A percentile compares a stretch with the other conserved stretches of the same genome.
phyloP scores from a whole-genome alignment of 1,140 invertebrate genomes.

The Bradysia coprophila region DNA sequence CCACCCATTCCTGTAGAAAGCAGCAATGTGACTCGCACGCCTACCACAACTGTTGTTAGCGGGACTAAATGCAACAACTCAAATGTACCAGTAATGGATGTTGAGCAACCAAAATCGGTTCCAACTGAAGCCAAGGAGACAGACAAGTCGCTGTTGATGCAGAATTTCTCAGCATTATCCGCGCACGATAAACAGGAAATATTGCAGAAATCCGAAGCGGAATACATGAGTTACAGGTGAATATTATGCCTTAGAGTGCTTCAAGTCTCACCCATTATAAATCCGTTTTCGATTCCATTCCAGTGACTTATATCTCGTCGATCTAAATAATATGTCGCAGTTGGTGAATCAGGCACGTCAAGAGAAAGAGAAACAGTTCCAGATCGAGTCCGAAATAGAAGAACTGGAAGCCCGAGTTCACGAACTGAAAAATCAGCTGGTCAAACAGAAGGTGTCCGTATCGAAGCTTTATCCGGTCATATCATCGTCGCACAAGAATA shows the following conservation, averaged over 20 bases:
- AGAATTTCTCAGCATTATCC: too few relatives aligned
- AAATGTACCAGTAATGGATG: too few relatives aligned
- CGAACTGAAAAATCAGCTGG: constrained; percentile 8
- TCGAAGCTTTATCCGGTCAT: constrained; percentile 15
- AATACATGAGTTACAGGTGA: background rate
- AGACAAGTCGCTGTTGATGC: too few relatives aligned
- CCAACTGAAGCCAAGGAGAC: too few relatives aligned
- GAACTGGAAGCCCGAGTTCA: constrained; percentile 8
- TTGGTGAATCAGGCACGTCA: background rate
- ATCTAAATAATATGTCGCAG: background rate
- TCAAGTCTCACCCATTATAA: background rate
- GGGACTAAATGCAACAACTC: too few relatives aligned
- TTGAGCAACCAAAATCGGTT: too few relatives aligned
- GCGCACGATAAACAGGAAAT: too few relatives aligned
- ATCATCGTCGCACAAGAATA: constrained; percentile 14
- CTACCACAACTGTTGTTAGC: too few relatives aligned
- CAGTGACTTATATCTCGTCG: background rate
- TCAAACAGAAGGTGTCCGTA: constrained; percentile 9
- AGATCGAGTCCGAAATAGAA: constrained; percentile 15
- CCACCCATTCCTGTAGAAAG: too few relatives aligned
- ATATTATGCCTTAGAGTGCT: background rate
- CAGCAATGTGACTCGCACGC: too few relatives aligned
- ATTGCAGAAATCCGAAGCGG: too few relatives aligned
- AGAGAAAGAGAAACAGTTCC: background rate
- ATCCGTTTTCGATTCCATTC: background rate